phyloP scores from a whole-genome alignment of 2,113 vertebrate genomes.

The Anolis carolinensis region DNA sequence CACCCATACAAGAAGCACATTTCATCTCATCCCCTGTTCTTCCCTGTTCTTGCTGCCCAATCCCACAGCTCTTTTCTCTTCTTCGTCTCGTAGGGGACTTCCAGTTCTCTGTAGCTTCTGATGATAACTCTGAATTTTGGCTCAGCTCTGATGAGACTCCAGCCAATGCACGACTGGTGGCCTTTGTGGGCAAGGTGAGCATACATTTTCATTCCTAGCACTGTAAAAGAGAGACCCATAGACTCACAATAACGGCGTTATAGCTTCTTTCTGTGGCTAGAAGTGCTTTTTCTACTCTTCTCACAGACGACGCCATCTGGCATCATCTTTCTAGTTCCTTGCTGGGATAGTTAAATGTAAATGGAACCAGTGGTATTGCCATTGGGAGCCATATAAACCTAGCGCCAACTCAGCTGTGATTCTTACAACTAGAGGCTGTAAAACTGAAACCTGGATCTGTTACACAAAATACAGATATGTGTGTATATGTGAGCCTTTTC shows the following conservation, averaged over 20 bases:
- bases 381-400: slow-evolving; percentile 15
- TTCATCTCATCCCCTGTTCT: neutral
- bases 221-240: neutral
- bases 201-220: rapidly evolving
- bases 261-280: neutral
- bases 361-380: slow-evolving; percentile 8
- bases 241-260: neutral
- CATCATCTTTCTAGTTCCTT: slow-evolving; percentile 7
- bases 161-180: slow-evolving; percentile 85
- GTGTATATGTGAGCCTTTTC: neutral
- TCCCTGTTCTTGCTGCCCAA: rapidly evolving
- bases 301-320: neutral
- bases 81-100: slow-evolving; percentile 83
- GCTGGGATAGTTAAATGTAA: slow-evolving; percentile 32
- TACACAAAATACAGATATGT: neutral
- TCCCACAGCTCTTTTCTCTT: neutral
- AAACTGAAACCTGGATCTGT: neutral
- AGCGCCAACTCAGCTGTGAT: slow-evolving; percentile 24
- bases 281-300: rapidly evolving
- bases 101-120: slow-evolving; percentile 96
- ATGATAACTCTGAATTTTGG: slow-evolving; percentile 99
- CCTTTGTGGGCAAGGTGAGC: slow-evolving; percentile 91
- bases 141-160: slow-evolving; percentile 91
- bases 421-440: slow-evolving; percentile 25
- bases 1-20: neutral